Evolutionary conservation across 2,888 invertebrate genomes (phyloP).

Genomic region (Rhagophthalmus giganteus): DNA sequence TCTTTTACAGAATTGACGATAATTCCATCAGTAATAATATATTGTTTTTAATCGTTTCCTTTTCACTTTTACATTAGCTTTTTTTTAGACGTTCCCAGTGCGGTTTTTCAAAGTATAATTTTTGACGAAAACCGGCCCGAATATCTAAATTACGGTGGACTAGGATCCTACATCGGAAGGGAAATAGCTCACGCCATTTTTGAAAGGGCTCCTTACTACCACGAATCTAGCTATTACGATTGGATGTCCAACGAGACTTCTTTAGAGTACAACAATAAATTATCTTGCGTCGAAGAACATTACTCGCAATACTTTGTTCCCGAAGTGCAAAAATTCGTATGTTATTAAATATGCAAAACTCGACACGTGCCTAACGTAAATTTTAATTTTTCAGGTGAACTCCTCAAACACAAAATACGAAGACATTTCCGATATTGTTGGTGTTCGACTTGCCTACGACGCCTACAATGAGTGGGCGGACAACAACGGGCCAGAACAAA

Average conservation of each 20-base stretch:
- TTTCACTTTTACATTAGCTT: background rate
- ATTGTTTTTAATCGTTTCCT: too few species aligned
- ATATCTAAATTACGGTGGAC: constrained; percentile 51
- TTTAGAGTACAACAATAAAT: constrained; percentile 75
- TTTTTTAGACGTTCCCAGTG: constrained; percentile 46
- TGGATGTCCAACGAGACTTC: constrained; percentile 89
- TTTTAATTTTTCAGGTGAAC: constrained; percentile 33
- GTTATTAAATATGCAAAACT: constrained; percentile 29
- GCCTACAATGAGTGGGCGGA: constrained; percentile 76
- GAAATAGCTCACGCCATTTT: constrained; percentile 50
- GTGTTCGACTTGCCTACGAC: constrained; percentile 84
- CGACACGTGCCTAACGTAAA: background rate
- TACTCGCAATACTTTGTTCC: constrained; percentile 83
- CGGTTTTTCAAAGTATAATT: constrained; percentile 47
- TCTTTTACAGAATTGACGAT: constrained; percentile 2
- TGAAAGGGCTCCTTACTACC: constrained; percentile 80
- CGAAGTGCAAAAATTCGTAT: constrained; percentile 71
- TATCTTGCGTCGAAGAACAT: constrained; percentile 87
- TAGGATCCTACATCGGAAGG: constrained; percentile 48
- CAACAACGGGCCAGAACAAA: constrained; percentile 59
- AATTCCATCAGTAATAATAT: constrained; percentile 10
- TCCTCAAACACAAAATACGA: constrained; percentile 87
- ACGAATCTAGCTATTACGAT: constrained; percentile 81
- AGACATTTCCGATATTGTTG: constrained; percentile 91
- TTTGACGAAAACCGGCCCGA: constrained; percentile 46